Evolutionary conservation across 2,113 vertebrate genomes (phyloP), one percentile per base, ranked within the genome.

Genomic region (Pseudorectes ferrugineus): DNA sequence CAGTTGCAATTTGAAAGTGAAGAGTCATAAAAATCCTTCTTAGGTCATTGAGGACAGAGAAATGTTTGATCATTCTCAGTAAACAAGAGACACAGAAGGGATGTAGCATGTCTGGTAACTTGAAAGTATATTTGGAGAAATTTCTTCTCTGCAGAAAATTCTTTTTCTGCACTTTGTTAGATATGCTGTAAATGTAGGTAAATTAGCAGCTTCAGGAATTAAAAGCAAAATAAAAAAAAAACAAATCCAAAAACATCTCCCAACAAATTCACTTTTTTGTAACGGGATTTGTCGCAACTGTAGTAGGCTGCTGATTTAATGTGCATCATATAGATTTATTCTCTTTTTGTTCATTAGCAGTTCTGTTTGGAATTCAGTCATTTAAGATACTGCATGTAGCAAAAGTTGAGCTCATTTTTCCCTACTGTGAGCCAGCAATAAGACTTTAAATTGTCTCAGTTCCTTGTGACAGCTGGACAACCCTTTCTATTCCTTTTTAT

Each of bases 401-500:
- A 71, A 8, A 67, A 61, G 26, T 9, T 40, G 55, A 80, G 40
- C 57, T 70, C 2, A 1, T 29, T 72, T 67, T 85, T 66, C 18
- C 5, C 24, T 71, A 35, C 52, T 86, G 75, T 62, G 66, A 65
- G 36, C 9, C 43, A 71, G 48, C 31, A 3, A 1, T 48, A 10
- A 46, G 71, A 24, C n/a, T 83, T 84, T 43, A 20, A 57, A 22
- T 79, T 8, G 68, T 54, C 68, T 80, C 19, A 11, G 42, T 67
- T 63, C 40, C 46, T 14, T 22, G 51, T 52, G 85, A 6, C 48
- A 68, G 20, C 5, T 74, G 65, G 78, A 85, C 57, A 83, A 48
- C 46, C 75, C 17, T 89, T 62, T 94, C 9, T 96, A 15, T 96
- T 95, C 49, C 74, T 96, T 55, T 98, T 46, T 76, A 51, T 98